Evolutionary conservation across 2,888 invertebrate genomes (phyloP).

Genomic region (Luffia ferchaultella): DNA sequence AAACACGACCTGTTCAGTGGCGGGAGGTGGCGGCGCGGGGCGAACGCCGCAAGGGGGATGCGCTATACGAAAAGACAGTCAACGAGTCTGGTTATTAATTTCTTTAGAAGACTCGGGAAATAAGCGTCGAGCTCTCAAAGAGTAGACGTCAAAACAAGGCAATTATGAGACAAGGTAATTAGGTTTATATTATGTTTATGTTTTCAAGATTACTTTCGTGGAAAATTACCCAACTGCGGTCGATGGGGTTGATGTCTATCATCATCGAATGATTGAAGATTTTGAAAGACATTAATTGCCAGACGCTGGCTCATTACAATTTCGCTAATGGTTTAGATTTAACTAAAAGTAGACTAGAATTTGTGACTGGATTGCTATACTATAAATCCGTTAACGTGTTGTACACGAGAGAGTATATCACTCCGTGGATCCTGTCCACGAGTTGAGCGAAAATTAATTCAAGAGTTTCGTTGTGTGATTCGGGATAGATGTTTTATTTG

Average conservation of each 20-base stretch:
- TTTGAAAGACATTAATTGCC: no score
- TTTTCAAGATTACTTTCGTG: slow-evolving; percentile 27
- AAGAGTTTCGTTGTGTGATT: no score
- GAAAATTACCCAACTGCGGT: slow-evolving; percentile 20
- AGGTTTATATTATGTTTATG: slow-evolving; percentile 51
- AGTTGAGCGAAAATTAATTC: no score
- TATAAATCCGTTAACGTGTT: no score
- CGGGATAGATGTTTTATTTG: no score
- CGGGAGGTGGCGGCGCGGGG: slow-evolving; percentile 19
- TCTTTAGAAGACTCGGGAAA: slow-evolving; percentile 51
- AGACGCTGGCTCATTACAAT: no score
- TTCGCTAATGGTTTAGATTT: no score
- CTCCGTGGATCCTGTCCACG: no score
- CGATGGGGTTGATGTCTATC: slow-evolving; percentile 5
- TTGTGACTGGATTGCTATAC: no score
- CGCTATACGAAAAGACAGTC: slow-evolving; percentile 39
- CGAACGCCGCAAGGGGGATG: slow-evolving; percentile 17
- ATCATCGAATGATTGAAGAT: no score
- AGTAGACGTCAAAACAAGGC: slow-evolving; percentile 62
- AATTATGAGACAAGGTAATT: slow-evolving; percentile 60
- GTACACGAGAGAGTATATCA: no score
- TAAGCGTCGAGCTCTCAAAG: slow-evolving; percentile 54
- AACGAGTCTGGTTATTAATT: slow-evolving; percentile 57
- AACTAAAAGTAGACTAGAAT: no score
- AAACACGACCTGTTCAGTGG: slow-evolving; percentile 35